These are phyloP conservation scores for Vidua macroura DNA, from an alignment of 2,113 vertebrate genomes.

Conservation along the genomic window DNA sequence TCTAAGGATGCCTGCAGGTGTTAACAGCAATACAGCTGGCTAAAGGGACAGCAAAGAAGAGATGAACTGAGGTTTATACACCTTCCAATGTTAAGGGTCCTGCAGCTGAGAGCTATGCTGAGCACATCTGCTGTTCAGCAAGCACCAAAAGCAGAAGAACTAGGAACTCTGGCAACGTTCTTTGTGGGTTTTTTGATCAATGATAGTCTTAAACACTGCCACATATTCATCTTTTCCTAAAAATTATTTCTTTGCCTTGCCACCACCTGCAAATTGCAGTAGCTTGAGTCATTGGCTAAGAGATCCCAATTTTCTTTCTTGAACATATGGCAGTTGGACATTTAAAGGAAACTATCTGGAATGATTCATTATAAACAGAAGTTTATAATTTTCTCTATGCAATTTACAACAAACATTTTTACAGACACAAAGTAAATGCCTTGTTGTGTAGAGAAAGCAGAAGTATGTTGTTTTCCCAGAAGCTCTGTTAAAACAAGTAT, in stretches of 20 bases:
- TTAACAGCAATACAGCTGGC: neutral
- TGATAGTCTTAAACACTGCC: neutral
- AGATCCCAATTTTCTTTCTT: neutral
- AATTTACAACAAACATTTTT: neutral
- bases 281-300: neutral
- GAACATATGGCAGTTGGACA: neutral
- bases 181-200: neutral
- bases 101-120: neutral
- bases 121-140: neutral
- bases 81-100: rapidly evolving
- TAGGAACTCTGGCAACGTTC: neutral
- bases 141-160: neutral
- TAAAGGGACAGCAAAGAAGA: neutral
- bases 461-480: neutral
- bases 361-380: conserved; percentile 6
- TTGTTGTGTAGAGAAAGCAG: neutral
- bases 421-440: neutral
- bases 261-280: neutral
- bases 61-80: neutral
- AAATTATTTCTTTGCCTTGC: conserved; percentile 11
- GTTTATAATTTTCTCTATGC: neutral
- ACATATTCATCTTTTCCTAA: conserved; percentile 17
- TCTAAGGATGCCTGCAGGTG: neutral
- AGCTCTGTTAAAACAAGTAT: neutral
- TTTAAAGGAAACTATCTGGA: neutral